Base-by-base conservation (phyloP, 2,888 invertebrate species). In the Schizaphis graminum region DNA sequence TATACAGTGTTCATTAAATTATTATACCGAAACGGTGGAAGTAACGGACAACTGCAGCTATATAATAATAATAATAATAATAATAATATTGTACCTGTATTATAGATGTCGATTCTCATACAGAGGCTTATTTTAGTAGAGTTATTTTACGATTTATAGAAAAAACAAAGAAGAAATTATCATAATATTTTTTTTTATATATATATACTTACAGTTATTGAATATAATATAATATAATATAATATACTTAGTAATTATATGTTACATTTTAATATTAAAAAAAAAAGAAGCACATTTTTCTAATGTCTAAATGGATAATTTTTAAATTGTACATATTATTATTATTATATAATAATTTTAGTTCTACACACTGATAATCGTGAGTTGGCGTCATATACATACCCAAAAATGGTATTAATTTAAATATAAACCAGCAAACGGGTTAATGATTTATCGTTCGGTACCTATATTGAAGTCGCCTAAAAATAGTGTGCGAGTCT, bases 271-370 rank as follows among this genome's bases (percentile, higher is more conserved):
- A 90, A 35, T 87, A 87, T 87, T 49, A 1, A 56, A 67, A 67
- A 35, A 67, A 67, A 28, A 41, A 16, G n/a, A 91, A 91, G 91
- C 91, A n/a, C 84, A 41, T 56, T 56, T 85, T n/a, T 28, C 84
- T 85, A 91, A 91, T n/a, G 44, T n/a, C 84, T 91, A 85, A 91
- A 44, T n/a, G 44, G 56, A 85, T 85, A 67, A n/a, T 28, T 4
- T 90, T n/a, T 89, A 85, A 44, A 91, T 53, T 56, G 21, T 56
- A 24, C 56, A n/a, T 85, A 91, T 16, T 53, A 53, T 28, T 26
- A 41, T 44, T 10, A 44, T 85, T 41, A 21, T 53, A 35, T 77
- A 44, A 44, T 91, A n/a, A 67, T n/a, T 8, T 21, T 90, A 67
- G n/a, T 61, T 90, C 44, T 90, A 47, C 61, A 90, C 61, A 90